phyloP scores from a whole-genome alignment of 1,140 invertebrate species.

The Drosophila bifasciata region DNA sequence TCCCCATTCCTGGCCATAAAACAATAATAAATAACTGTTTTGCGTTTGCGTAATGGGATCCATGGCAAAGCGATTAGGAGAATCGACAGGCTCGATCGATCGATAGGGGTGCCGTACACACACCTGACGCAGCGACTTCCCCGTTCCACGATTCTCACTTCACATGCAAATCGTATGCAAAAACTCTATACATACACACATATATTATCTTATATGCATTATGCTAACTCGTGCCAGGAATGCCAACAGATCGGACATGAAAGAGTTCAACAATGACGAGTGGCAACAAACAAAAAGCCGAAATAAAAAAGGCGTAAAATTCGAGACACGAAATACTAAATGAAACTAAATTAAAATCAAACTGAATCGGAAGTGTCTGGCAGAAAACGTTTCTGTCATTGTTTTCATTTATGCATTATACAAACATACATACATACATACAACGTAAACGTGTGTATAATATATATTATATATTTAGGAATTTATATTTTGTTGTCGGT shows the following conservation, averaged over 20 bases:
- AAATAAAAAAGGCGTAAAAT: conserved; percentile 23
- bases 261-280: not conserved
- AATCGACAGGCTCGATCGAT: not conserved
- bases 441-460: not conserved
- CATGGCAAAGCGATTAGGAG: too few relatives aligned
- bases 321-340: conserved; percentile 42
- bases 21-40: conserved; percentile 40
- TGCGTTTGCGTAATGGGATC: conserved; percentile 12
- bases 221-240: conserved; percentile 68
- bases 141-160: conserved; percentile 13
- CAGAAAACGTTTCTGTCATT: conserved; percentile 68
- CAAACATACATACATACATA: too few relatives aligned
- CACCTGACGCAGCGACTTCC: not conserved
- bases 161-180: conserved; percentile 62
- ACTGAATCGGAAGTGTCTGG: conserved; percentile 66
- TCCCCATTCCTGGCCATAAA: not conserved
- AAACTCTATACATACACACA: conserved; percentile 2
- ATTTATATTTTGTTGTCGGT: conserved; percentile 63
- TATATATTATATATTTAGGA: conserved; percentile 31
- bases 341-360: conserved; percentile 27
- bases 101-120: conserved; percentile 4
- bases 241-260: conserved; percentile 29
- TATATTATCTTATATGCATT: conserved; percentile 41
- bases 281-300: conserved; percentile 25
- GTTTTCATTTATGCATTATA: conserved; percentile 61